Evolutionary conservation across 1,140 invertebrate genomes (phyloP), one percentile per base, ranked within the genome.

Genomic region (Musca vetustissima): DNA sequence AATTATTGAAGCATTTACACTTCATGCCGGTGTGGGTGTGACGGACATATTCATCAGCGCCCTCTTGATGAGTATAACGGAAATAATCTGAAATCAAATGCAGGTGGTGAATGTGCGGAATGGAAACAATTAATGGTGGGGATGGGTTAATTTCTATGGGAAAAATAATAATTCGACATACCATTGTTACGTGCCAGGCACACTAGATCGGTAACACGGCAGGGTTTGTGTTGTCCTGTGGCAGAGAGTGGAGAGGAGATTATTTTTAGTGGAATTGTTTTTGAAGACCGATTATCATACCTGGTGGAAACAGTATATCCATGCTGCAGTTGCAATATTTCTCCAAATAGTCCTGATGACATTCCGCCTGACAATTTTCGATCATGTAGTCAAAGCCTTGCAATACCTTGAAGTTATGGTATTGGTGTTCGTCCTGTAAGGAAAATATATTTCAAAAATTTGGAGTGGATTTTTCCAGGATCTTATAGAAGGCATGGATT

Each of bases 291-390:
- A 28, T 28, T 28, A 4, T 28, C 28, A 3, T 75, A 80, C 80
- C 80, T 68, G 78, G 75, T 71, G 80, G 80, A 76, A 79, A 82
- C 52, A 82, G 70, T 67, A 81, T 55, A 53, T 82, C 78, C 72
- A 82, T 55, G 59, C 78, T 82, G 71, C 80, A 82, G 68, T 82
- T 82, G 50, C 80, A 82, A 66, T 75, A 78, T 22, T 73, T 68
- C 21, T 78, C 68, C 69, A 82, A 72, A 73, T 82, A 76, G 70
- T 80, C 75, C 70, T 80, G 80, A 71, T 80, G 76, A 66, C 80
- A 82, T 71, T 81, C 72, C 24, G 80, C 75, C 68, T 75, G 71
- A 65, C 80, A 82, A 74, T 82, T 82, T 57, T 81, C 76, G 74
- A 76, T 75, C 76, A 79, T 81, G 57, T 81, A 80, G 67, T 76